phyloP scores from a whole-genome alignment of 1,140 invertebrate species.

The Phymorhynchus buccinoides region DNA sequence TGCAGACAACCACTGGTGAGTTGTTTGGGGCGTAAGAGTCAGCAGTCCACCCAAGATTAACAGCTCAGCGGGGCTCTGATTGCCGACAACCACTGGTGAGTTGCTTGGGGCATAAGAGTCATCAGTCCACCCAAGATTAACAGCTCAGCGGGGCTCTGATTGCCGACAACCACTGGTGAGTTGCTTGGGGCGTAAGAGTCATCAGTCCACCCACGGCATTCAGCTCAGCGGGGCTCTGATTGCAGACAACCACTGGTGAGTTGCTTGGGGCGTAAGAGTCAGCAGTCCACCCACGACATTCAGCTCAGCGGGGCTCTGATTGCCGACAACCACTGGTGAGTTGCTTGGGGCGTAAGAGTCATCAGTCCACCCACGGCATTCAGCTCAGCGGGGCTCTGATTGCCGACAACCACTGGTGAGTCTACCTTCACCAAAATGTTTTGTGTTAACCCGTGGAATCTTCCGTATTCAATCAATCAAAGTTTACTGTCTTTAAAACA shows the following conservation, averaged over 20 bases:
- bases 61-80: conserved; percentile 74
- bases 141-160: conserved; percentile 56
- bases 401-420: no score
- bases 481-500: no score
- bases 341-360: conserved; percentile 66
- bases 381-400: conserved; percentile 74
- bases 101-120: no score
- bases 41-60: conserved; percentile 75
- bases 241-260: conserved; percentile 80
- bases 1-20: conserved; percentile 78
- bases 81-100: no score
- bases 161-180: conserved; percentile 47
- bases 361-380: conserved; percentile 75
- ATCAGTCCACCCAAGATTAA: no score
- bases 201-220: conserved; percentile 75
- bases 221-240: conserved; percentile 80
- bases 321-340: conserved; percentile 78
- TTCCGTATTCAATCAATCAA: no score
- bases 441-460: no score
- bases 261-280: no score
- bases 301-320: conserved; percentile 79
- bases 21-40: conserved; percentile 66
- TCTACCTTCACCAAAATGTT: no score
- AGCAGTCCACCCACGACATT: no score
- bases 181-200: conserved; percentile 69